Evolutionary conservation across 2,113 vertebrate species (phyloP).

Genomic region (Clarias macrocephalus): DNA sequence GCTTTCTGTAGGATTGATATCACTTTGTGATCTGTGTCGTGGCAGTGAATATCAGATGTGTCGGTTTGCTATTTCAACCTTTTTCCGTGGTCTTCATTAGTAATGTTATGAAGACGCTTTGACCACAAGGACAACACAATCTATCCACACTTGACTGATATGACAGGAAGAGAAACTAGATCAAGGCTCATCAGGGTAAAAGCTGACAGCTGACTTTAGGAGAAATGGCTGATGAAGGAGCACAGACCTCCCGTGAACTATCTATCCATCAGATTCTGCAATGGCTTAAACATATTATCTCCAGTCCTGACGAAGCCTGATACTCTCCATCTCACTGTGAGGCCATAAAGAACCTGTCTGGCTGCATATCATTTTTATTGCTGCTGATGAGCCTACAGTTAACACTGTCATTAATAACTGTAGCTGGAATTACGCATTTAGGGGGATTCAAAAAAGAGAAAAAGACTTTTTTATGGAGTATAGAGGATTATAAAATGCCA

Average conservation of each 20-base stretch:
- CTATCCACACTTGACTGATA: conserved; percentile 53
- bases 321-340: conserved; percentile 50
- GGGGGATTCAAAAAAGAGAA: conserved; percentile 25
- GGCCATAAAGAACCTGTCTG: conserved; percentile 60
- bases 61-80: conserved; percentile 28
- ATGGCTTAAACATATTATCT: conserved; percentile 48
- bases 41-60: background rate
- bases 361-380: conserved; percentile 62
- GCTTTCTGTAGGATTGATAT: conserved; percentile 11
- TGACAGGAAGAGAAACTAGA: conserved; percentile 54
- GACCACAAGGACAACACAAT: conserved; percentile 63
- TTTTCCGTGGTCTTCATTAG: conserved; percentile 35
- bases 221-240: conserved; percentile 55
- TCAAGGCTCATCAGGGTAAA: conserved; percentile 61
- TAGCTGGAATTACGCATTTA: conserved; percentile 54
- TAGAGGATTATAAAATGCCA: background rate
- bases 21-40: background rate
- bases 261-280: conserved; percentile 61
- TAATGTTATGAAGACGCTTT: conserved; percentile 54
- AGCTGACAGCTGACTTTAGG: conserved; percentile 67
- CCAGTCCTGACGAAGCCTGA: conserved; percentile 55
- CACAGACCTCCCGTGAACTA: conserved; percentile 15
- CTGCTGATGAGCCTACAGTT: conserved; percentile 62
- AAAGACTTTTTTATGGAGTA: conserved; percentile 28
- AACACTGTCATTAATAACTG: conserved; percentile 65